Conservation (phyloP, 2,888 invertebrate genomes). For the Harpalus rubripes region DNA sequence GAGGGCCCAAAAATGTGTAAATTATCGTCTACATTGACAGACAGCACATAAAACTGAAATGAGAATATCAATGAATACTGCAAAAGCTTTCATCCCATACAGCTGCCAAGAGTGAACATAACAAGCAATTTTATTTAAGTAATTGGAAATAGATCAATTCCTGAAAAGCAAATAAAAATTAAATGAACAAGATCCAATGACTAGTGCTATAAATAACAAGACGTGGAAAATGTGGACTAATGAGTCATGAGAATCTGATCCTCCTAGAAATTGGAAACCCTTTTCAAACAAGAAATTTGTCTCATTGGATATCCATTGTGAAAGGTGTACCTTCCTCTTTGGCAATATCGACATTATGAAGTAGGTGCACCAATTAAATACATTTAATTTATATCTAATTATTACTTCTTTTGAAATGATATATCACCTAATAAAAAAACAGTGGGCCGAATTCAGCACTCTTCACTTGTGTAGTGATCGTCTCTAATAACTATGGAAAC, state of each 20-base stretch:
- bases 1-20: conserved; percentile 15
- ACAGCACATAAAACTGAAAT: conserved; percentile 25
- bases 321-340: not conserved
- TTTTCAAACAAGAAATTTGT: not conserved
- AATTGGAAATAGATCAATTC: conserved; percentile 9
- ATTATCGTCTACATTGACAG: conserved; percentile 29
- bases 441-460: too few species aligned
- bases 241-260: not conserved
- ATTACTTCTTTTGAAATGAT: too few species aligned
- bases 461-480: too few species aligned
- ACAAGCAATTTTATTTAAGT: not conserved
- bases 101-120: not conserved
- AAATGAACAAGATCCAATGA: not conserved
- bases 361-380: too few species aligned
- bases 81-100: not conserved
- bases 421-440: too few species aligned
- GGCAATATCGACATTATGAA: too few species aligned
- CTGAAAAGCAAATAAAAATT: not conserved
- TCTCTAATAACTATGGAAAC: too few species aligned
- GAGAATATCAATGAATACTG: not conserved
- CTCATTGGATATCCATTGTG: not conserved
- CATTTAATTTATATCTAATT: too few species aligned
- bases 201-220: conserved; percentile 10
- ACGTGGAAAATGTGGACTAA: not conserved
- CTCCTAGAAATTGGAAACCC: not conserved